Conservation (phyloP, 1,140 invertebrate genomes). For the Cydia strobilella region DNA sequence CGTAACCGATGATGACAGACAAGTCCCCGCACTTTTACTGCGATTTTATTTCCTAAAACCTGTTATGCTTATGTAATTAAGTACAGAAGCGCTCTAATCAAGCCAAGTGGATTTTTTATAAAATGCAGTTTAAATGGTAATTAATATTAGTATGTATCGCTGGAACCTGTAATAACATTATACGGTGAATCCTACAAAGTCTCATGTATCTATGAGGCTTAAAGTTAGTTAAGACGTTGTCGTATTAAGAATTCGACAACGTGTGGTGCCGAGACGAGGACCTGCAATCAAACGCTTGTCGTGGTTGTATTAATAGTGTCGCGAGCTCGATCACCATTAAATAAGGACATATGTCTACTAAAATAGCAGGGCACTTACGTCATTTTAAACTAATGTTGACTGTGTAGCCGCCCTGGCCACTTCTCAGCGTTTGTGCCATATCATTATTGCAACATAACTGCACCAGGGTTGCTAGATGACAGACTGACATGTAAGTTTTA, state of each 20-base stretch:
- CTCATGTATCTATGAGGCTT: neutral
- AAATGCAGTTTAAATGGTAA: slow-evolving; percentile 28
- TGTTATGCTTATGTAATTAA: slow-evolving; percentile 33
- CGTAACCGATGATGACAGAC: slow-evolving; percentile 16
- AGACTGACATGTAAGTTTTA: slow-evolving; percentile 28
- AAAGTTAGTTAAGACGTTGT: neutral
- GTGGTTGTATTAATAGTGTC: slow-evolving; percentile 58
- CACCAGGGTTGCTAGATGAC: slow-evolving; percentile 34
- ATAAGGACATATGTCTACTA: neutral
- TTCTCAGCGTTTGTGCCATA: slow-evolving; percentile 46
- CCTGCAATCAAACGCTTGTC: slow-evolving; percentile 64
- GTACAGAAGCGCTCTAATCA: slow-evolving; percentile 30
- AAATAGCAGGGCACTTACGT: neutral
- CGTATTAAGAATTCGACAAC: neutral
- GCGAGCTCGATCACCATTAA: slow-evolving; percentile 33
- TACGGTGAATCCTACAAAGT: neutral
- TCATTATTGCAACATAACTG: slow-evolving; percentile 68
- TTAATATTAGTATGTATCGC: slow-evolving; percentile 32
- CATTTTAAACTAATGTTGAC: neutral
- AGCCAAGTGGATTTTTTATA: slow-evolving; percentile 22
- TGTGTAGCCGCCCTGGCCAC: slow-evolving; percentile 38
- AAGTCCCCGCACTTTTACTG: slow-evolving; percentile 19
- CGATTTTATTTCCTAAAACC: slow-evolving; percentile 30
- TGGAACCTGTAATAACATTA: slow-evolving; percentile 28
- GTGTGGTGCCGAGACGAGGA: slow-evolving; percentile 38